phyloP scores from a whole-genome alignment of 2,888 invertebrate genomes.

The Leptopilina drosophilae region DNA sequence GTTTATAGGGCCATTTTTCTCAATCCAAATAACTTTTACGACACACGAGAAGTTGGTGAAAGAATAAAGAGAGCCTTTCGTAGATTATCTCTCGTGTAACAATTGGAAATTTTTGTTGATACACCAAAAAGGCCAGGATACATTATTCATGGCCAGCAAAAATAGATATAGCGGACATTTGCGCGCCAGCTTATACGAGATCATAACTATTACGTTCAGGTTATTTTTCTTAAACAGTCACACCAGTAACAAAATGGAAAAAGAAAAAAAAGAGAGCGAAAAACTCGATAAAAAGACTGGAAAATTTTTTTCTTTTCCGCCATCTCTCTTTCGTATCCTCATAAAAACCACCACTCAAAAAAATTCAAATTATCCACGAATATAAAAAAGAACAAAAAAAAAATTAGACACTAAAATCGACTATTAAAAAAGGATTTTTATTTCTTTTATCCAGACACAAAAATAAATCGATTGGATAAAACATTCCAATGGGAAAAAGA shows the following conservation, averaged over 20 bases:
- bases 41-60: neutral
- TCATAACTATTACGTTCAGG: slow-evolving; percentile 8
- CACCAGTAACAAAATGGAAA: neutral
- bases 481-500: too few species aligned
- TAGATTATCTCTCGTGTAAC: slow-evolving; percentile 19
- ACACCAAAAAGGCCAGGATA: neutral
- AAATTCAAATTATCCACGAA: slow-evolving; percentile 61
- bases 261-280: neutral
- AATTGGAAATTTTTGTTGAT: slow-evolving; percentile 30
- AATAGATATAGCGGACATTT: neutral
- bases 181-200: neutral
- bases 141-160: slow-evolving; percentile 12
- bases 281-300: neutral
- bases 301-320: neutral
- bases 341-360: neutral
- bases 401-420: too few species aligned
- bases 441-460: neutral
- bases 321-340: neutral
- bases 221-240: slow-evolving; percentile 16
- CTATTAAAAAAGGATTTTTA: neutral
- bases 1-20: neutral
- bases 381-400: too few species aligned
- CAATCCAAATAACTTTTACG: slow-evolving; percentile 21
- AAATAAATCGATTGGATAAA: too few species aligned
- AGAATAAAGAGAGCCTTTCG: neutral